Evolutionary conservation across 2,888 invertebrate genomes (phyloP), one percentile per base, ranked within the genome.

Genomic region (Tachina grossa): DNA sequence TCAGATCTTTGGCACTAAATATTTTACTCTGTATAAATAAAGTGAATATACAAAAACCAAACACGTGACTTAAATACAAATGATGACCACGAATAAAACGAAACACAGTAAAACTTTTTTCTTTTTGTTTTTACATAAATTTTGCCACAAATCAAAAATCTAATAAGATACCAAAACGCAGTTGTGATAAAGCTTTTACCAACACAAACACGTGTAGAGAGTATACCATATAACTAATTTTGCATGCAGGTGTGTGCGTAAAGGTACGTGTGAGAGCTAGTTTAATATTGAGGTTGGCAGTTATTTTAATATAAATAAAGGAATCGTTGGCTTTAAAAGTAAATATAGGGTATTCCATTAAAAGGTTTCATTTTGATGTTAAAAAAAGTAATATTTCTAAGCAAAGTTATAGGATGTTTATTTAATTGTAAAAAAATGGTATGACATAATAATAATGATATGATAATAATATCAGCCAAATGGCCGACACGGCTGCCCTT

Each of bases 21-120:
- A 68, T 74, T 74, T 68, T 59, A 68, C 74, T 81, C 74, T 68
- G 43, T 66, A 74, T 65, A 79, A 71, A 72, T 16, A 71, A 55
- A 63, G 63, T 61, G 68, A 41, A 72, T 65, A 41, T 63, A 76
- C 63, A 82, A 82, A 76, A 82, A 76, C 57, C 71, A 63, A 79
- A 71, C 85, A 85, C 85, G 85, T 85, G 85, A 85, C 85, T 85
- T 41, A 71, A 71, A 83, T 85, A 85, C 76, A 85, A 85, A 85
- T 76, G 63, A 77, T 85, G 81, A 81, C 77, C 84, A 77, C 74
- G 66, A 75, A 75, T 66, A 65, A 68, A 68, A 69, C 14, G 57
- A 77, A 63, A 22, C 31, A 47, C 3, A 11, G 31, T 31, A n/a
- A 59, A 22, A 22, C 51, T 49, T 31, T 31, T 31, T 31, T 31